Evolutionary conservation across 2,888 invertebrate species (phyloP), one percentile per base, ranked within the genome.

Genomic region (Metellina segmentata): DNA sequence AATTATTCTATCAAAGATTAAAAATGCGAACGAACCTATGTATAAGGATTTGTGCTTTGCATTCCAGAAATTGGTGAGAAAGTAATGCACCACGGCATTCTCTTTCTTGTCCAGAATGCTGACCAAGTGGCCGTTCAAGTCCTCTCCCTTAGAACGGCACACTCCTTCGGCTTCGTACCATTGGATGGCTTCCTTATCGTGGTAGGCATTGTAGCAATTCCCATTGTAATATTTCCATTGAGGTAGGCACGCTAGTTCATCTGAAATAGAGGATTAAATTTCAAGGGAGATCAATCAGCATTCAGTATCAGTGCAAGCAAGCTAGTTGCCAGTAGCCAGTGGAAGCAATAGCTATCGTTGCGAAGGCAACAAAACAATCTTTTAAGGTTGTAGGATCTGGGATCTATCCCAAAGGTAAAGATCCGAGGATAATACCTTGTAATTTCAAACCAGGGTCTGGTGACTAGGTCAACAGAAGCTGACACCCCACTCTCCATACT

Each of bases 1-100:
- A 19, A 75, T 75, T 34, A 75, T n/a, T 19, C 2, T 19, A 16
- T 19, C 11, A 6, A n/a, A 6, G 6, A 74, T 6, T 19, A 51
- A 13, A 49, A 78, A 78, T 51, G 6, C 16, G 7, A 48, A 81
- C 79, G 77, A 86, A 94, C 94, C 94, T 78, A 94, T 94, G 79
- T 94, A 94, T 16, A 94, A 93, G 19, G 94, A 93, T 13, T 94
- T 93, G 20, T 93, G 81, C n/a, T 93, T 92, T 5, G 93, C 89
- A 49, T 93, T 93, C 94, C 94, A 94, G 8, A 93, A 86, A 52
- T 93, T 94, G 0, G 94, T 94, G 6, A 94, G 90, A 70, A 94
- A 93, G 77, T 94, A 94, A 91, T 94, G 94, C 8, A 94, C 92
- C 19, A 94, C 94, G 6, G 93, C 91, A 93, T 94, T 94, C 91